Evolutionary conservation across 1,140 invertebrate genomes (phyloP).

Genomic region (Ooceraea biroi): DNA sequence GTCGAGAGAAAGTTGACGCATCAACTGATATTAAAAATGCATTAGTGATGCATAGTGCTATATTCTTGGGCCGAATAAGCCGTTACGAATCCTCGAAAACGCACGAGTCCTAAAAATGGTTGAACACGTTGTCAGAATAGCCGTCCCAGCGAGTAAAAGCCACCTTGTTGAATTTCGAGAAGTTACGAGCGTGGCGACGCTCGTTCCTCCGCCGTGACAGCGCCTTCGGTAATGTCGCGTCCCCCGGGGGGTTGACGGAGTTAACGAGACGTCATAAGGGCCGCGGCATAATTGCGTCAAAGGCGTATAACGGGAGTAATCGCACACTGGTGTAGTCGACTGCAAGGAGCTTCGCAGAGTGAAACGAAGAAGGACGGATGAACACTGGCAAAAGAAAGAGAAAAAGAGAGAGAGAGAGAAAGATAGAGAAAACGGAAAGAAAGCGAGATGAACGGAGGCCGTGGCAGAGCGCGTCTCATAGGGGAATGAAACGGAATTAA

Average conservation of each 20-base stretch:
- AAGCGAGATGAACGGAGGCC: constrained; percentile 30
- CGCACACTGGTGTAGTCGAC: constrained; percentile 64
- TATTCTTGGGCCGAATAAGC: too few relatives aligned
- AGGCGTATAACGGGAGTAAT: constrained; percentile 78
- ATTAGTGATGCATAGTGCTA: too few relatives aligned
- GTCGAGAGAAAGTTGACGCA: too few relatives aligned
- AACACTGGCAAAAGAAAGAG: too few relatives aligned
- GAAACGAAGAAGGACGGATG: constrained; percentile 38
- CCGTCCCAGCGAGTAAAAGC: background rate
- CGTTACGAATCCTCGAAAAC: too few relatives aligned
- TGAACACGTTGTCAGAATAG: background rate
- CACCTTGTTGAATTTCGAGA: constrained; percentile 56
- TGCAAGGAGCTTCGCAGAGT: constrained; percentile 54
- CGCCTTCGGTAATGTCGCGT: constrained; percentile 54
- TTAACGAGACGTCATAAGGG: constrained; percentile 79
- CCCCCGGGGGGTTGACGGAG: constrained; percentile 62
- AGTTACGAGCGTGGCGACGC: constrained; percentile 29
- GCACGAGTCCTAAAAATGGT: background rate
- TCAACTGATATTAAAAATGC: too few relatives aligned
- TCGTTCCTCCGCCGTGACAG: constrained; percentile 46
- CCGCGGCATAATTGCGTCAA: constrained; percentile 78
- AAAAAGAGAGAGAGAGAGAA: constrained; percentile 34
- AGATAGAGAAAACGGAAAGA: constrained; percentile 5
- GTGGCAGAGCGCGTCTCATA: constrained; percentile 52
- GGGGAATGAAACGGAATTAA: constrained; percentile 76